Evolutionary conservation across 2,113 vertebrate genomes (phyloP).

Genomic region (Prunella fulvescens): DNA sequence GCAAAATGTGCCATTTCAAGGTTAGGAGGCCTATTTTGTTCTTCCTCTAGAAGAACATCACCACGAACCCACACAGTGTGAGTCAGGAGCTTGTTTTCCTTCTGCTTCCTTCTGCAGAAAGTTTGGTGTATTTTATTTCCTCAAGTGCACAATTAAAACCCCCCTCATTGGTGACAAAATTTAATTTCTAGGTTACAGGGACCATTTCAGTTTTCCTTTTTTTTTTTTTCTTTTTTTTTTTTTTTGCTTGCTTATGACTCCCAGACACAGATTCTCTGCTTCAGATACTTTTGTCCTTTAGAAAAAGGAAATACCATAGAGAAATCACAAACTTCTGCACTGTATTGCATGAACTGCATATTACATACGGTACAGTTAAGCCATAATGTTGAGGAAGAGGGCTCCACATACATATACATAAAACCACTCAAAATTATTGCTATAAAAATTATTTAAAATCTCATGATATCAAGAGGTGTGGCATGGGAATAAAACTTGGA

Average conservation of each 20-base stretch:
- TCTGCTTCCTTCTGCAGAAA: not conserved
- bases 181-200: not conserved
- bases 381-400: not conserved
- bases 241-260: not conserved
- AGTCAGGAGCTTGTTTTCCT: not conserved
- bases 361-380: not conserved
- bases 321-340: not conserved
- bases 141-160: not conserved
- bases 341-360: rapidly evolving
- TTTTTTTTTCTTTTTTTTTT: not conserved
- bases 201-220: not conserved
- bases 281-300: not conserved
- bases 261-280: not conserved
- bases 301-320: not conserved
- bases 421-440: not conserved
- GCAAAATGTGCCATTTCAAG: constrained; percentile 25
- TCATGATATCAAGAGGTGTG: not conserved
- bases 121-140: not conserved
- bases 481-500: not conserved
- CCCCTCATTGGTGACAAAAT: not conserved
- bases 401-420: not conserved
- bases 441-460: not conserved
- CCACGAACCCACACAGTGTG: not conserved
- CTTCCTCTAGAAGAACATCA: not conserved
- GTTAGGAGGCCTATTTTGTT: constrained; percentile 19